These are phyloP conservation scores for Scaptomyza pallida DNA, from an alignment of 1,140 invertebrate species.

Conservation along the genomic window DNA sequence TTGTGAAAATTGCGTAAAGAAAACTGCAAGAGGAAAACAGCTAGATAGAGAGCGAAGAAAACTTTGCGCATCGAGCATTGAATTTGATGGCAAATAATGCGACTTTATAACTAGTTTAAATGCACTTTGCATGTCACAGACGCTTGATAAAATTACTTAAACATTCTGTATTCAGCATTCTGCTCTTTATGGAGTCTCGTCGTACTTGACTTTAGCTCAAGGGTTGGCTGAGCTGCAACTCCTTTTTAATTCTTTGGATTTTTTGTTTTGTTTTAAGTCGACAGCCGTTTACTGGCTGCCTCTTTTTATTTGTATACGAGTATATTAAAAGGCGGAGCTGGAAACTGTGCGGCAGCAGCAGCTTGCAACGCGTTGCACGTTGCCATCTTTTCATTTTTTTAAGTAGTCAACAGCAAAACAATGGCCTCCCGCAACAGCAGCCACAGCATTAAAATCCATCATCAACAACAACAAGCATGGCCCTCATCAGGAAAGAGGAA, in stretches of 20 bases:
- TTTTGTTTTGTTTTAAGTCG: constrained; percentile 24
- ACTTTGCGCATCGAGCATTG: constrained; percentile 56
- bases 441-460: constrained; percentile 18
- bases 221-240: constrained; percentile 12
- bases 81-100: constrained; percentile 78
- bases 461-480: constrained; percentile 45
- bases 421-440: constrained; percentile 44
- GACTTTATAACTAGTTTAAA: constrained; percentile 80
- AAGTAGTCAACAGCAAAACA: constrained; percentile 63
- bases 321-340: too few relatives aligned
- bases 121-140: constrained; percentile 77
- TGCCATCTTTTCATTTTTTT: constrained; percentile 38
- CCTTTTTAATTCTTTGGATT: constrained; percentile 19
- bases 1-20: constrained; percentile 59
- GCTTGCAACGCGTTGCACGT: not conserved
- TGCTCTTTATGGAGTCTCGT: constrained; percentile 15
- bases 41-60: constrained; percentile 25
- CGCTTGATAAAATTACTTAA: constrained; percentile 69
- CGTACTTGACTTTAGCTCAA: constrained; percentile 50
- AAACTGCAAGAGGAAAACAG: constrained; percentile 52
- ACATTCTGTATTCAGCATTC: constrained; percentile 33
- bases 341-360: constrained; percentile 12
- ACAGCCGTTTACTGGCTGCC: constrained; percentile 29
- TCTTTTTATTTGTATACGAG: constrained; percentile 21
- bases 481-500: constrained; percentile 46